phyloP scores from a whole-genome alignment of 2,888 invertebrate genomes.

The Cynaeus angustus region DNA sequence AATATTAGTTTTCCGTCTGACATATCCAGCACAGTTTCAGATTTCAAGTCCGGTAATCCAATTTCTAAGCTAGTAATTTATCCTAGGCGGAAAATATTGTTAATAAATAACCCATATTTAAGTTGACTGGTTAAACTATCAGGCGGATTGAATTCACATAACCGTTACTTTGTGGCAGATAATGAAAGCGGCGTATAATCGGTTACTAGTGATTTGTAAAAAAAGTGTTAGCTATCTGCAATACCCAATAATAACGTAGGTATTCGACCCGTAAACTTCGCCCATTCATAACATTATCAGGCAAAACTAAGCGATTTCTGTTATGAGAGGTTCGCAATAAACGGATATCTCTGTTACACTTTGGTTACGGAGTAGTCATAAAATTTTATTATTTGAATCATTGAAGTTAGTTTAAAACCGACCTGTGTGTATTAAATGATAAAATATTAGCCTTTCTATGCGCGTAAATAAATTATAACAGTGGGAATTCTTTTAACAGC shows the following conservation, averaged over 20 bases:
- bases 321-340: constrained; percentile 43
- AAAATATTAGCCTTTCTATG: constrained; percentile 28
- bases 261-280: constrained; percentile 36
- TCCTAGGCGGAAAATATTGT: background rate
- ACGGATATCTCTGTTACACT: constrained; percentile 43
- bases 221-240: constrained; percentile 18
- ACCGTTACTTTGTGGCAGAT: background rate
- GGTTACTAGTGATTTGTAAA: constrained; percentile 9
- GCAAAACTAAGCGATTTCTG: constrained; percentile 29
- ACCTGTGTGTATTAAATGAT: constrained; percentile 32
- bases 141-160: background rate
- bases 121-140: background rate
- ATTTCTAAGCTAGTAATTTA: background rate
- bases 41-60: background rate
- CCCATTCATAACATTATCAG: constrained; percentile 41
- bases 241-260: constrained; percentile 24
- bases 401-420: constrained; percentile 42
- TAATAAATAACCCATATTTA: constrained; percentile 2
- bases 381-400: constrained; percentile 48
- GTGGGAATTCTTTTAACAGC: constrained; percentile 51
- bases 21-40: background rate
- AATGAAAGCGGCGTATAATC: background rate
- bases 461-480: constrained; percentile 48
- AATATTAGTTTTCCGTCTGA: too few species aligned
- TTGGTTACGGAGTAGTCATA: constrained; percentile 38